A percentile compares a stretch with the other conserved stretches of the same genome.
Evolutionary conservation across 2,113 vertebrate species (phyloP).

Genomic region (Vanacampus margaritifer): DNA sequence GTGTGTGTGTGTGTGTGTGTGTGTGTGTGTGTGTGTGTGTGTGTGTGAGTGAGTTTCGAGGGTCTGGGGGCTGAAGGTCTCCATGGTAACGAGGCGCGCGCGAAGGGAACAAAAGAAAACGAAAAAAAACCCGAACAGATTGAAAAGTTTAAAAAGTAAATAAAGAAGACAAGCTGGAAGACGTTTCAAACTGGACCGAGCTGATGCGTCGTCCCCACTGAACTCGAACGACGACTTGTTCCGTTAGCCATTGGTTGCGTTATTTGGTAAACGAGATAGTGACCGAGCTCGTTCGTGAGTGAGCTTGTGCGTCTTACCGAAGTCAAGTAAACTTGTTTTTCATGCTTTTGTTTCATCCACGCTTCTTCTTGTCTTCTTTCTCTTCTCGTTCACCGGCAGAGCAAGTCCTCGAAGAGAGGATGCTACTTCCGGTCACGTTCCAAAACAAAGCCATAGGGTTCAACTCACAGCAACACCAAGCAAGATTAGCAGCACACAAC

Average conservation of each 20-base stretch:
- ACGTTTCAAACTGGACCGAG: not conserved
- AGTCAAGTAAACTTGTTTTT: not conserved
- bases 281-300: not conserved
- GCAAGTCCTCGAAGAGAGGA: not conserved
- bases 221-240: not conserved
- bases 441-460: not conserved
- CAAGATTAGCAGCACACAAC: not conserved
- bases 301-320: not conserved
- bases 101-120: not conserved
- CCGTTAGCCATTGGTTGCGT: not conserved
- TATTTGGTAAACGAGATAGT: not conserved
- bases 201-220: not conserved
- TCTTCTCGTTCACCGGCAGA: not conserved
- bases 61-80: not conserved
- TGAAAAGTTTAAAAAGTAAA: not conserved
- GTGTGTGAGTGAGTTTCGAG: no score
- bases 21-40: not conserved
- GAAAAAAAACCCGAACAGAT: not conserved
- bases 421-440: not conserved
- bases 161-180: not conserved
- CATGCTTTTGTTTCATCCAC: not conserved
- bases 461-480: not conserved
- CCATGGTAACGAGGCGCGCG: slow-evolving; percentile 3
- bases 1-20: no score
- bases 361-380: not conserved